phyloP scores from a whole-genome alignment of 2,113 vertebrate species.

The Sander lucioperca region DNA sequence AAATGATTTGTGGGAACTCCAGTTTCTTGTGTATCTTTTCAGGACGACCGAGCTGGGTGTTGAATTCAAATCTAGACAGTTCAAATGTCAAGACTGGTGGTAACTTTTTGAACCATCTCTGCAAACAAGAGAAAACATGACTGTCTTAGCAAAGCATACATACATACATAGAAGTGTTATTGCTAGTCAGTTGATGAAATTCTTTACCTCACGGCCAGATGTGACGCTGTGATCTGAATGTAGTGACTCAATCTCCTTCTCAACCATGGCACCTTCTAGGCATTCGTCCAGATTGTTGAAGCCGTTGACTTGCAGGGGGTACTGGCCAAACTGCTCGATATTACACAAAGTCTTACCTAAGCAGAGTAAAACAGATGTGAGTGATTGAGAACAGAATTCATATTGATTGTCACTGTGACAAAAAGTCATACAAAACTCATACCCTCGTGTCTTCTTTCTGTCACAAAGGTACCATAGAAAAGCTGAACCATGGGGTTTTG shows the following conservation, averaged over 20 bases:
- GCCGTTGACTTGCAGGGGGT: constrained; percentile 96
- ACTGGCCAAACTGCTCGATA: constrained; percentile 97
- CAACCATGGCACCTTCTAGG: constrained; percentile 96
- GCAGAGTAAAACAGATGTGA: constrained; percentile 18
- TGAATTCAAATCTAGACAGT: constrained; percentile 97
- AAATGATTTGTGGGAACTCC: constrained; percentile 94
- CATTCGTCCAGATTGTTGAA: constrained; percentile 94
- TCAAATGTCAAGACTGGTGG: constrained; percentile 98
- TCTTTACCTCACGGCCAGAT: constrained; percentile 90
- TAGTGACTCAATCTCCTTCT: constrained; percentile 90
- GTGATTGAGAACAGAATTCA: background rate
- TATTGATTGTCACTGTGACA: background rate
- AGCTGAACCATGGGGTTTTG: constrained; percentile 98
- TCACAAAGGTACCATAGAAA: constrained; percentile 96
- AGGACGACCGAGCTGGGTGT: constrained; percentile 96
- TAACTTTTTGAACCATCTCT: constrained; percentile 98
- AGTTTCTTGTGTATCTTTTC: constrained; percentile 99
- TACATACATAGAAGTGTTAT: background rate
- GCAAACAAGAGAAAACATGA: constrained; percentile 32
- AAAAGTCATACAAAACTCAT: background rate
- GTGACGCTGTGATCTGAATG: constrained; percentile 83
- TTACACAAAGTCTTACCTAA: constrained; percentile 92
- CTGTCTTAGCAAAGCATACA: background rate
- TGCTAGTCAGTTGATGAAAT: too few species aligned
- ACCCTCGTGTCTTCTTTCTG: constrained; percentile 93